Evolutionary conservation across 37 sponge, comb jelly and placozoan genomes (phyloP), one percentile per base, ranked within the genome.

Genomic region (Beroe forskalii): DNA sequence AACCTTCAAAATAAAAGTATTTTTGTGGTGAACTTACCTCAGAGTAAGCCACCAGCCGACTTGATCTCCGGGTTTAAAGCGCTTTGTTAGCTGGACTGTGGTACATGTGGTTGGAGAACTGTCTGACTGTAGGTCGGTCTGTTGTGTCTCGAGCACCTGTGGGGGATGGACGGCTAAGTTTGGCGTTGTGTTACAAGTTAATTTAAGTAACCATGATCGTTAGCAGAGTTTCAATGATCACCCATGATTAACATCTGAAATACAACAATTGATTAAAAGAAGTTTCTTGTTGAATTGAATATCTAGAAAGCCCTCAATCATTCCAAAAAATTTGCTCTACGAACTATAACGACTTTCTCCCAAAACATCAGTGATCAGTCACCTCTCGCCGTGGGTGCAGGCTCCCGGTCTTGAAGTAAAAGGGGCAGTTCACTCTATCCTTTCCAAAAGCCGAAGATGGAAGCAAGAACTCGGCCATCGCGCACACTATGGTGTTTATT

Each of bases 391-490:
- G 30, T 80, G 86, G 3, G 86, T 80, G 30, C 86, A 80, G 23
- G 86, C 86, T 32, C 75, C 86, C 86, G n/a, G 86, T 80, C 55
- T 80, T 80, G 86, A 80, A 80, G 86, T 80, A 80, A 23, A 80
- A 80, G 25, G 86, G 86, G 28, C 86, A 80, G 86, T 80, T 80
- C 4, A 80, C 86, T 23, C 86, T 9, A 30, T 80, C 86, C 75
- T 42, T 80, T 80, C 35, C 42, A 43, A 28, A 48, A 42, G n/a
- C 86, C 86, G 55, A 80, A 80, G 27, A 80, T 80, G 25, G 86
- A 80, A 14, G 86, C 86, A 80, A 43, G 35, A 80, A 80, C 55
- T 80, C 86, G 19, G 86, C 86, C 86, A 80, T 80, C 31, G 28
- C 31, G 3, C 40, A 55, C 9, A 55, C 14, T 55, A 17, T n/a